phyloP scores from a whole-genome alignment of 2,888 invertebrate genomes.

The Lepas anatifera region DNA sequence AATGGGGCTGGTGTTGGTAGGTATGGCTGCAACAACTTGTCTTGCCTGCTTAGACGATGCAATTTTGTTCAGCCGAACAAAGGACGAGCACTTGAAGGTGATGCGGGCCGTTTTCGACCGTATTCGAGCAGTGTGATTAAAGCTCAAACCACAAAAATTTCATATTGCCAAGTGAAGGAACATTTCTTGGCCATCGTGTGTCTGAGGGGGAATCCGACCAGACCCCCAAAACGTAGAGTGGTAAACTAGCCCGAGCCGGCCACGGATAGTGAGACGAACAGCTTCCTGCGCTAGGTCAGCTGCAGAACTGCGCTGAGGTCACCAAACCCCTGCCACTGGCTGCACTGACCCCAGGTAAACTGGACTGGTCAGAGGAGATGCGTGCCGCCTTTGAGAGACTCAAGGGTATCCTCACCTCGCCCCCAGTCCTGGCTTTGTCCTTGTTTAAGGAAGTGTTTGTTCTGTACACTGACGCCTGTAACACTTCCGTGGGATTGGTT shows the following conservation, averaged over 20 bases:
- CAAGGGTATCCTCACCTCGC: neutral
- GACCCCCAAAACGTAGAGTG: neutral
- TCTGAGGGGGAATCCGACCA: neutral
- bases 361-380: neutral
- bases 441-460: neutral
- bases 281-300: neutral
- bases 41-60: neutral
- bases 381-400: neutral
- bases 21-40: neutral
- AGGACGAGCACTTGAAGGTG: neutral
- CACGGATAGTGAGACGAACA: neutral
- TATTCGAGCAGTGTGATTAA: neutral
- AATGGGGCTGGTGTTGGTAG: neutral
- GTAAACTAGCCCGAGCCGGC: neutral
- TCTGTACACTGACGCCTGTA: neutral
- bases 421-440: neutral
- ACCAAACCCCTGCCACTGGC: neutral
- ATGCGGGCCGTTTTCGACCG: neutral
- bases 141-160: neutral
- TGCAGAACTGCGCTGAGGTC: neutral
- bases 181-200: neutral
- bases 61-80: neutral
- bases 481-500: neutral
- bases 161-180: neutral
- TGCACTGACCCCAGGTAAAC: neutral